phyloP scores from a whole-genome alignment of 2,888 invertebrate species.

The Poecilobothrus nobilitatus region DNA sequence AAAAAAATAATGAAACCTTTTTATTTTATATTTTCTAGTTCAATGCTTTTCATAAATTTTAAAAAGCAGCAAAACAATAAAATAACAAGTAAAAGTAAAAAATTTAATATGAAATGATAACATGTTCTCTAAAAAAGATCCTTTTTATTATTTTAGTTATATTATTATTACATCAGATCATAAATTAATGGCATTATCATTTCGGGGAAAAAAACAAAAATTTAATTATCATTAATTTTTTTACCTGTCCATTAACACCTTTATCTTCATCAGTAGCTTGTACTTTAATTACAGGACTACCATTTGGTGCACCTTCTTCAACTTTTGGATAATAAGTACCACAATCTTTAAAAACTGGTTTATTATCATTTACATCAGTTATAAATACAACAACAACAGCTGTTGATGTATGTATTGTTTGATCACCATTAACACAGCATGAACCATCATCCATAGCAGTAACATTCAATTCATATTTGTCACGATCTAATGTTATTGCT shows the following conservation, averaged over 20 bases:
- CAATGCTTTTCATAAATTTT: background rate
- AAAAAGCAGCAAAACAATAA: too few species aligned
- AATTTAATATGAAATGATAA: too few species aligned
- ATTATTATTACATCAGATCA: too few species aligned
- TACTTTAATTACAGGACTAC: constrained; percentile 86
- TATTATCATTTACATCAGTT: constrained; percentile 94
- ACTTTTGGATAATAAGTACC: constrained; percentile 87
- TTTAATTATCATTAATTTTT: too few species aligned
- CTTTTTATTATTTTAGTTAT: too few species aligned
- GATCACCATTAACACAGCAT: constrained; percentile 84
- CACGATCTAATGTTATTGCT: constrained; percentile 77
- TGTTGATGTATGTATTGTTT: constrained; percentile 83
- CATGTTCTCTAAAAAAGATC: too few species aligned
- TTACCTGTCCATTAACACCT: constrained; percentile 80
- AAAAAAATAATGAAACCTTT: background rate
- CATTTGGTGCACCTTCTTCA: constrained; percentile 88
- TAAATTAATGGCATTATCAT: background rate
- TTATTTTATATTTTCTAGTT: background rate
- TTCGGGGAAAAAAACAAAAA: background rate
- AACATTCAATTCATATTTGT: constrained; percentile 93
- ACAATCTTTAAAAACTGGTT: constrained; percentile 91
- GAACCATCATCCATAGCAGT: constrained; percentile 97
- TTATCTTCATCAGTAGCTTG: constrained; percentile 94
- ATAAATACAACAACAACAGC: constrained; percentile 94
- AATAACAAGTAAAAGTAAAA: too few species aligned